Base-by-base conservation (phyloP, 2,113 vertebrate species). In the Cardinalis cardinalis region DNA sequence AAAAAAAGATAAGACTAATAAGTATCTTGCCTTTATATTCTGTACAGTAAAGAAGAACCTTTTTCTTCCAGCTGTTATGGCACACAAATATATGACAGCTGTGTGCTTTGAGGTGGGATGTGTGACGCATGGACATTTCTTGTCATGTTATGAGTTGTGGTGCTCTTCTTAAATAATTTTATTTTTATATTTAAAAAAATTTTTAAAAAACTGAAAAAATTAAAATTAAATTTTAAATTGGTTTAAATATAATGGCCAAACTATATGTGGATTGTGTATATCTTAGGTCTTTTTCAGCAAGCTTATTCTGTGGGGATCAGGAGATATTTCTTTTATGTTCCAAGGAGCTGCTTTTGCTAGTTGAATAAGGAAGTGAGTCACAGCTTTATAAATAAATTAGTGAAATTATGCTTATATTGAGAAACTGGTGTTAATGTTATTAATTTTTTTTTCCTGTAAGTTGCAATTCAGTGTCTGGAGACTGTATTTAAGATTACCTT, bases 391-490 rank as follows among this genome's bases (percentile, higher is more conserved):
- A 91, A 78, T 60, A 44, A 79, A 65, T n/a, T 18, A 89, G 29
- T 90, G 53, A 81, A 88, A n/a, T 69, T 73, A 48, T 17, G 53
- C 46, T 81, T 82, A 34, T 74, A 0, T 61, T 84, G 49, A 87
- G 38, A 87, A 95, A 80, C 21, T 43, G 12, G 6, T 88, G 36
- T 36, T 36, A 36, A 36, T 36, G 36, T 36, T 36, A 36, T 36
- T 36, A 36, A 36, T 36, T 36, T 64, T 91, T 84, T 88, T 72
- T 38, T 49, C 51, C 87, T 93, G 21, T 91, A 95, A 99, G 99
- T 99, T 96, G 99, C 99, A 46, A 98, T 99, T 94, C 99, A 99
- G 95, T 99, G 99, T 96, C 93, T 99, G 98, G 99, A 99, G 97
- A 99, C 98, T 12, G 99, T 99, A 38, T 99, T 99, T 95, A 99